A percentile compares a stretch with the other conserved stretches of the same genome.
Evolutionary conservation across 2,888 invertebrate species (phyloP).

Genomic region (Agrochola macilenta): DNA sequence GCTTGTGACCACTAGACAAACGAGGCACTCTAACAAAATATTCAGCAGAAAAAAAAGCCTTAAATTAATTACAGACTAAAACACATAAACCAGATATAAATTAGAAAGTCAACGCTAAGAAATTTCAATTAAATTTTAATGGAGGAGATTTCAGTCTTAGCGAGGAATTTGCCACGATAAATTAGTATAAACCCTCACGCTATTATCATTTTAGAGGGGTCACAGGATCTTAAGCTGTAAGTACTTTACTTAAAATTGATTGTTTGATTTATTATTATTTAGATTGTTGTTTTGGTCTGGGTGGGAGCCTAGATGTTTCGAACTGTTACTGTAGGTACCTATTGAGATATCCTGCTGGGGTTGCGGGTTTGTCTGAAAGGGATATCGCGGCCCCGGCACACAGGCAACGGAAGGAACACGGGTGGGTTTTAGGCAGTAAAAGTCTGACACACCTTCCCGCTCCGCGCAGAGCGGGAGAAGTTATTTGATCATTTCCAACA

Average conservation of each 20-base stretch:
- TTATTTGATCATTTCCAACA: no score
- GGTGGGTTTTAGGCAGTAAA: no score
- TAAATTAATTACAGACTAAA: slow-evolving; percentile 15
- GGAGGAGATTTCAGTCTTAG: slow-evolving; percentile 30
- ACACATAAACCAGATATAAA: slow-evolving; percentile 49
- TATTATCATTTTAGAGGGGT: slow-evolving; percentile 23
- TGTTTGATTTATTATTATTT: no score
- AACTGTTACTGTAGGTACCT: no score
- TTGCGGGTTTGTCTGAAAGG: no score
- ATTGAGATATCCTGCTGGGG: no score
- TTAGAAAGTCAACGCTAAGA: slow-evolving; percentile 52
- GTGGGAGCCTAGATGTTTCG: no score
- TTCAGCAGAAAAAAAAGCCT: background rate
- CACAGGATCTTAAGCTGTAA: slow-evolving; percentile 1
- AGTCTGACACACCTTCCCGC: no score
- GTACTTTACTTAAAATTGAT: slow-evolving; percentile 13
- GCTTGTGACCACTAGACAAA: no score
- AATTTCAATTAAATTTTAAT: slow-evolving; percentile 62
- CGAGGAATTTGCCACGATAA: slow-evolving; percentile 52
- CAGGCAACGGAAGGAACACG: no score
- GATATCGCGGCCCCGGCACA: no score
- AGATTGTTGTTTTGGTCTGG: background rate
- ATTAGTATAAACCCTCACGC: slow-evolving; percentile 47
- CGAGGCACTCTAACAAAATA: background rate
- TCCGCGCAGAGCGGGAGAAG: no score